Base-by-base conservation (phyloP, 2,888 invertebrate genomes). In the Hyppa rectilinea region DNA sequence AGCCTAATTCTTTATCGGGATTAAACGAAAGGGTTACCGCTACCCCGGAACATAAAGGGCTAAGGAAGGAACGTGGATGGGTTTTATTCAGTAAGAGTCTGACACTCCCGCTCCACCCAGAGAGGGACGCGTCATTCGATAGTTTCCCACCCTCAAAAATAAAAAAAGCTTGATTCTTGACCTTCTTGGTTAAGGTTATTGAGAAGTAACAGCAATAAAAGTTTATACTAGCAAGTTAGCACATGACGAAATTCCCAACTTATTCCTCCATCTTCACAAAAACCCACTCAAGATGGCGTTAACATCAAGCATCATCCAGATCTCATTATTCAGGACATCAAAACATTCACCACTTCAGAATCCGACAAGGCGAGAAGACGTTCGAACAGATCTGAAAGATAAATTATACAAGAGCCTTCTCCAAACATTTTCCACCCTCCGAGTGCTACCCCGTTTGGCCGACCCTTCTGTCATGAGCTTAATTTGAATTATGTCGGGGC, bases 401-500 rank as follows among this genome's bases (percentile, higher is more conserved):
- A 78, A 82, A 82, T 78, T 76, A 78, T 64, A 75, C 55, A 68
- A 65, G 58, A 73, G 69, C 63, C 75, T 77, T 58, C 83, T 79
- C 80, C 78, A 78, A 81, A 81, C 66, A 61, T 66, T 80, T 80
- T 78, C 75, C 50, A 73, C 80, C 77, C 72, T 78, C 77, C 64
- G 31, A 65, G 83, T 81, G 55, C 77, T 80, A 78, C 72, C 83
- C 84, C 77, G 79, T 82, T 68, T 82, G 87, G 82, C 86, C 85
- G 83, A 88, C 92, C 93, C 92, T 86, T 88, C 91, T 92, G 93
- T 92, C 93, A 91, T 89, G 92, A 88, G 92, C 92, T 93, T 95
- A 94, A 95, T 95, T 94, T 94, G 94, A 95, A 94, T 95, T 93
- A 95, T 93, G 91, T 86, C 86, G 87, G 90, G 88, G 85, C 91